These are phyloP conservation scores for Xenops minutus DNA, from an alignment of 2,797 vertebrate genomes.

Conservation along the genomic window DNA sequence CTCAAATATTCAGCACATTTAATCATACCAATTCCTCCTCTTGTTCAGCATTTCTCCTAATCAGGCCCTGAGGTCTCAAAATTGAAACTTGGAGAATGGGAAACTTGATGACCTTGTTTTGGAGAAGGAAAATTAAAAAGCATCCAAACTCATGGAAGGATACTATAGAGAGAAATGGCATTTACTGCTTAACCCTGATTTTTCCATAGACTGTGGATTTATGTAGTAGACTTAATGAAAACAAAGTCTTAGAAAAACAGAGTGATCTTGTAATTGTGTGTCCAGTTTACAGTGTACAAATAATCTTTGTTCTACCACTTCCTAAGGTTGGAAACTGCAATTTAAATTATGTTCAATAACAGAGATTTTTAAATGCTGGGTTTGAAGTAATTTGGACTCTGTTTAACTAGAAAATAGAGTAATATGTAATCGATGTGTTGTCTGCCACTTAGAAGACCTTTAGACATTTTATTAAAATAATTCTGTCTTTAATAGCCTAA, in stretches of 20 bases:
- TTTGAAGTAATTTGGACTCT: neutral
- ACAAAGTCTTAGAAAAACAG: neutral
- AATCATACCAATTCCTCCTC: neutral
- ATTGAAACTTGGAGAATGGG: neutral
- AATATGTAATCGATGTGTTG: neutral
- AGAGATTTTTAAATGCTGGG: neutral
- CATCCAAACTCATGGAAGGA: neutral
- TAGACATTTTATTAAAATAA: neutral
- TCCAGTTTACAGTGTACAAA: neutral
- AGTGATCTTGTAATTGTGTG: neutral
- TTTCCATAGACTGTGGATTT: neutral
- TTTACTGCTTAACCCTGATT: neutral
- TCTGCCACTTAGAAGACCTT: neutral
- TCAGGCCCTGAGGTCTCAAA: neutral
- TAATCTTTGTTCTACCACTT: neutral
- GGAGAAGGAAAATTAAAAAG: neutral
- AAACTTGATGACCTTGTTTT: neutral
- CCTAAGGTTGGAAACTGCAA: neutral
- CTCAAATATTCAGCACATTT: neutral
- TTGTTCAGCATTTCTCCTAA: neutral
- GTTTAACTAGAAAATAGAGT: neutral
- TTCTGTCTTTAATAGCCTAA: neutral
- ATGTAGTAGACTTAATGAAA: neutral
- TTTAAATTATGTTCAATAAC: neutral
- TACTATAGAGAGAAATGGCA: neutral